Evolutionary conservation across 2,113 vertebrate genomes (phyloP), one percentile per base, ranked within the genome.

Genomic region (Pavo muticus): DNA sequence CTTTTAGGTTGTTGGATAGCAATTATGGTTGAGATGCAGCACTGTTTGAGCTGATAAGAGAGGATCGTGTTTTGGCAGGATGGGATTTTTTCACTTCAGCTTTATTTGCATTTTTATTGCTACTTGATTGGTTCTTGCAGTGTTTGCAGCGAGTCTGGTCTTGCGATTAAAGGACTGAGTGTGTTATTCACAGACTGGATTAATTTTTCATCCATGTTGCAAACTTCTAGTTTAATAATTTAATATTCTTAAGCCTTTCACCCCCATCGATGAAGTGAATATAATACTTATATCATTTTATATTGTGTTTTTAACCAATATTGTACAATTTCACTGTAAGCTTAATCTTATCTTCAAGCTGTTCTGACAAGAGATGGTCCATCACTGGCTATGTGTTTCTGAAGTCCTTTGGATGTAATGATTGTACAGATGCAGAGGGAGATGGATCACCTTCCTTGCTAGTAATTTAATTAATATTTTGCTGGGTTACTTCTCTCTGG

Each of bases 41-140:
- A 6, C 14, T 67, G 13, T 40, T 75, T 3, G 11, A 85, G 37
- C 56, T 63, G 68, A 83, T 69, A 68, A 61, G 63, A 69, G 32
- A 7, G 47, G 30, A 61, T 80, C 21, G 6, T 12, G 40, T 59
- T 76, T 85, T 69, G 92, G 40, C 47, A 40, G 45, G 56, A 29
- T 91, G 74, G 70, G 47, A 42, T 68, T 92, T 91, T 91, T 80
- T 50, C 16, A 73, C 92, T 91, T 69, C 61, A 15, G 35, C 81
- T 84, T 79, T 82, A 65, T 91, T 96, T 92, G 77, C 47, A 60
- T 61, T 80, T 96, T 23, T 83, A 21, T 80, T 86, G 61, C 47
- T 30, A 92, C 30, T 7, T 73, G 67, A 40, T 90, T 90, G 40
- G 3, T n/a, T 90, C 93, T 76, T 90, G 32, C 63, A 72, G 35